Evolutionary conservation across 2,113 vertebrate genomes (phyloP), one percentile per base, ranked within the genome.

Genomic region (Lates calcarifer): DNA sequence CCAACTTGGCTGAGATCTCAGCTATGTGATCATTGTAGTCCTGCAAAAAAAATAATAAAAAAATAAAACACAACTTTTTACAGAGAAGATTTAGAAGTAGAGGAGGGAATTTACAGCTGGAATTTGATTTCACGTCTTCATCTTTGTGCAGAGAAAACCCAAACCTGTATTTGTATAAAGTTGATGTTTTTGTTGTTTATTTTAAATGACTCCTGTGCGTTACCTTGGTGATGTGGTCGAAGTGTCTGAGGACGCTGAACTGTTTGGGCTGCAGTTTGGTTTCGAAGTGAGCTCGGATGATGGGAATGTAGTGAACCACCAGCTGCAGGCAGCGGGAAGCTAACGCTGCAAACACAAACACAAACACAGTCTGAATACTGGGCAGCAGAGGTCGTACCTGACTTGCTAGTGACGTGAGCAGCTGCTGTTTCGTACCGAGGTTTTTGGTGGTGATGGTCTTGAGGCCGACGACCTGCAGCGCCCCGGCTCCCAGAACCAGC

Each of bases 381-480:
- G 12, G 41, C 35, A 37, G 35, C 35, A 37, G 35, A 5, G 35
- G 35, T 37, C 6, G 5, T 6, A 2, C 35, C 35, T 9, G 41
- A 43, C 41, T 17, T 4, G 28, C 15, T 24, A 71, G 9, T 49
- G 12, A 17, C 15, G 43, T 0, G 57, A 39, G 45, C 24, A 11
- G 10, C 3, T 1, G 26, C 1, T 35, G 15, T 24, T 31, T 14
- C 61, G 81, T 96, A 99, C 98, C 98, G 5, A 99, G 95, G 91
- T 99, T 99, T 95, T 97, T 99, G 13, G 98, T 99, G 90, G 98
- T 99, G 96, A 99, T 99, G 81, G 98, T 99, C 95, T 99, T 99
- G 74, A 99, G 94, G 74, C 98, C 98, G 57, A 99, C 98, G 43
- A 99, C 96, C 94, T 99, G 97, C 79, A 99, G 93, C 1, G 98